Percentiles rank a stretch among this genome's conserved stretches.
Evolutionary conservation across 2,113 vertebrate species (phyloP).

Genomic region (Scartelaos histophorus): DNA sequence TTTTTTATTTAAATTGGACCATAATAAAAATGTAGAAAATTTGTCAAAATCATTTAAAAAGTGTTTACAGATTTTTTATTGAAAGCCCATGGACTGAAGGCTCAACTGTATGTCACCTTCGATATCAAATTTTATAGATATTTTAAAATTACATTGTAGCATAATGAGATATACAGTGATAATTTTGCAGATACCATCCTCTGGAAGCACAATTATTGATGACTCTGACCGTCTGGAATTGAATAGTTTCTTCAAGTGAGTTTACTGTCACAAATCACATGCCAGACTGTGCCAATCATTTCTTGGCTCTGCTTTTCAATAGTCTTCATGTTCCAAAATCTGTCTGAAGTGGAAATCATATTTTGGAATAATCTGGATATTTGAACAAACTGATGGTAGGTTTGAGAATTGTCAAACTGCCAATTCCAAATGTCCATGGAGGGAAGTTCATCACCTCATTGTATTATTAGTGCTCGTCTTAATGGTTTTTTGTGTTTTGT

Average conservation of each 20-base stretch:
- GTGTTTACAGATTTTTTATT: background rate
- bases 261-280: conserved; percentile 25
- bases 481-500: conserved; percentile 17
- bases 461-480: conserved; percentile 19
- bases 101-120: background rate
- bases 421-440: conserved; percentile 45
- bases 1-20: too few species aligned
- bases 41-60: too few species aligned
- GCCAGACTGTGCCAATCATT: conserved; percentile 42
- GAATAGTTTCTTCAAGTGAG: conserved; percentile 50
- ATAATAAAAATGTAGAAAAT: too few species aligned
- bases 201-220: conserved; percentile 12
- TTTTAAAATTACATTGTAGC: background rate
- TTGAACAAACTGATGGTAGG: conserved; percentile 42
- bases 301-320: conserved; percentile 41
- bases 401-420: conserved; percentile 34
- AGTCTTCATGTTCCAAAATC: conserved; percentile 47
- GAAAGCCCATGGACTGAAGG: background rate
- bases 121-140: background rate
- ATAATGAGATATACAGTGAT: background rate
- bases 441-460: conserved; percentile 33
- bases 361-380: conserved; percentile 41
- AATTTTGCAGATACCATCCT: conserved; percentile 6
- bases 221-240: conserved; percentile 30
- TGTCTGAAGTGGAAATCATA: conserved; percentile 47